Percentiles rank a stretch among this genome's conserved stretches.
Conservation (phyloP, 2,113 vertebrate species). For the Rallus limicola region DNA sequence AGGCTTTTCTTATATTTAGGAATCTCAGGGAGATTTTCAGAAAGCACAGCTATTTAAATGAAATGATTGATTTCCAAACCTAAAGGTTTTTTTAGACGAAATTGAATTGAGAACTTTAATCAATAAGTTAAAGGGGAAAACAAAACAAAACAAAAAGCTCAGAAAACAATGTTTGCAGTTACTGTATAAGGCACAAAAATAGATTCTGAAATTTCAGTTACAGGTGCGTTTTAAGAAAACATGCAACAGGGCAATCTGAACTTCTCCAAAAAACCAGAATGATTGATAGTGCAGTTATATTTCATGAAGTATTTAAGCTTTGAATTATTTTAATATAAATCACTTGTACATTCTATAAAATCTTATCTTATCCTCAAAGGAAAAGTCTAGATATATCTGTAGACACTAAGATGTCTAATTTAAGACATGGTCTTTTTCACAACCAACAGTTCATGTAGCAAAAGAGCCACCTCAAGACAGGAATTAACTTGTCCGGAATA, state of each 20-base stretch:
- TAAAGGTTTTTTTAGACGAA: not conserved
- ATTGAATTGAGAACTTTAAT: not conserved
- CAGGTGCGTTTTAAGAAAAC: not conserved
- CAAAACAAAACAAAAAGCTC: not conserved
- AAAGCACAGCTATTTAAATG: not conserved
- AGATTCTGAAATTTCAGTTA: not conserved
- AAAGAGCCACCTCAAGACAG: not conserved
- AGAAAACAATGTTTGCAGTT: not conserved
- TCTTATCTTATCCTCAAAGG: not conserved
- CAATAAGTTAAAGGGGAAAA: not conserved
- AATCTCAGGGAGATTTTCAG: not conserved
- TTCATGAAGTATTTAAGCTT: not conserved
- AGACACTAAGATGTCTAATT: not conserved
- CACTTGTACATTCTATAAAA: not conserved
- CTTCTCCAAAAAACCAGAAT: not conserved
- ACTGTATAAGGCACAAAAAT: not conserved
- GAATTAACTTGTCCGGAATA: not conserved
- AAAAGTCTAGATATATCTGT: not conserved
- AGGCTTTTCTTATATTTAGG: not conserved
- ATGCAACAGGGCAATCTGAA: too few species aligned
- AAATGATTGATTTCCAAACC: not conserved
- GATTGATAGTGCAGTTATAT: not conserved
- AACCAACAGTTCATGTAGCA: not conserved
- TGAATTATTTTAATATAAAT: not conserved
- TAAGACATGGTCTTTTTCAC: not conserved